A percentile compares a stretch with the other conserved stretches of the same genome.
phyloP scores from a whole-genome alignment of 2,797 vertebrate species.

The Sebastes matsubarae region DNA sequence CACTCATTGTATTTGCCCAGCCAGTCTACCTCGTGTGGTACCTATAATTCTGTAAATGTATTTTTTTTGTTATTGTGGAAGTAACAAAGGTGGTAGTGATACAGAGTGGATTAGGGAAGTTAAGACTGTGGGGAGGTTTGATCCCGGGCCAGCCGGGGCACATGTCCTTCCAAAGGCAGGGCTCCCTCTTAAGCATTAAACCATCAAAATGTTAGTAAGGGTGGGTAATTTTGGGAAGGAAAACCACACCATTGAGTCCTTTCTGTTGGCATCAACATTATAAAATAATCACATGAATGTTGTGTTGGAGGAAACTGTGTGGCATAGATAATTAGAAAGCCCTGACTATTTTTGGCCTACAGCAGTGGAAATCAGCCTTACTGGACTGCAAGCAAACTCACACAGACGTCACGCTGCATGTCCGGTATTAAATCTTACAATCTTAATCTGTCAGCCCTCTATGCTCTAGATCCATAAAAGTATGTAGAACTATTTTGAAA shows the following conservation, averaged over 20 bases:
- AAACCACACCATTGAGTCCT: slow-evolving; percentile 47
- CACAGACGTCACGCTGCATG: slow-evolving; percentile 9
- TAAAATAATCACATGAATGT: slow-evolving; percentile 63
- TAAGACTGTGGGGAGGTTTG: slow-evolving; percentile 40
- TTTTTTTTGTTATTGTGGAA: slow-evolving; percentile 16
- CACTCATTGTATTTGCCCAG: slow-evolving; percentile 1
- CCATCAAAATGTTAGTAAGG: slow-evolving; percentile 64
- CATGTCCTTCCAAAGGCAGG: slow-evolving; percentile 57
- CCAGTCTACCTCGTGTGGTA: slow-evolving; percentile 3
- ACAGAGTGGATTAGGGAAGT: slow-evolving; percentile 30
- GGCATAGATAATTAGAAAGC: slow-evolving; percentile 71
- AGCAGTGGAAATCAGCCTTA: slow-evolving; percentile 56
- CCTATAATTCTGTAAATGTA: slow-evolving; percentile 17
- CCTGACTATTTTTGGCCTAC: slow-evolving; percentile 56
- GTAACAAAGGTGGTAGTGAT: slow-evolving; percentile 50
- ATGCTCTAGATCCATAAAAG: neutral
- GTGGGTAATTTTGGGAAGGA: slow-evolving; percentile 49
- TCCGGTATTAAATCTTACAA: neutral
- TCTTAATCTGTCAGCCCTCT: neutral
- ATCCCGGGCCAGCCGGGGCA: slow-evolving; percentile 47
- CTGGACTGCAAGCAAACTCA: slow-evolving; percentile 35
- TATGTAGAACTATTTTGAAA: neutral
- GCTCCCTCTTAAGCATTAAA: slow-evolving; percentile 64
- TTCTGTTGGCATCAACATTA: slow-evolving; percentile 44
- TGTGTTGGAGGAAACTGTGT: slow-evolving; percentile 60